Base-by-base conservation (phyloP, 2,113 vertebrate species). In the Bufo gargarizans region DNA sequence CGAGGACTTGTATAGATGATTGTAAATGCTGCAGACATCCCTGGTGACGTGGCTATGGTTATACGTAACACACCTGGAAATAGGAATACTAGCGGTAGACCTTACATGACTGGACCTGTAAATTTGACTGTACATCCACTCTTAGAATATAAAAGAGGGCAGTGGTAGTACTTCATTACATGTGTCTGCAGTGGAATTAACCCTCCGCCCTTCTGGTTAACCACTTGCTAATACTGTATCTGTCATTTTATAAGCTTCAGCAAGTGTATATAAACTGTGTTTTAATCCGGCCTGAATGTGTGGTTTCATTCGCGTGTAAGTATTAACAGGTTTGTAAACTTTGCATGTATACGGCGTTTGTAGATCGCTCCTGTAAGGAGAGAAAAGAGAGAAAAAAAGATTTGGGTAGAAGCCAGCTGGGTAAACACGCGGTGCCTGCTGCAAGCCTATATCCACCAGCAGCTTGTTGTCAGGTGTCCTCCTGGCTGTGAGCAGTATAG, bases 151-250 rank as follows among this genome's bases (percentile, higher is more conserved):
- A 49, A 59, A 47, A 84, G n/a, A 67, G 1, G 4, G 6, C 47
- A 16, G 12, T n/a, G 20, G 50, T 74, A 47, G 59, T 17, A 58
- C 65, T 67, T 65, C 72, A 33, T 33, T 20, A 11, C 17, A 55
- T 43, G 47, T n/a, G 17, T 83, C 3, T 84, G 63, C 19, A 72
- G 14, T 43, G 20, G 61, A 43, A n/a, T 17, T 71, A 19, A 17
- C 61, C 81, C 47, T 45, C 65, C 71, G 59, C 84, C 84, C 71
- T 85, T 85, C 16, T 61, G 69, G 69, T 11, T 76, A 74, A 85
- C 84, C 84, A 76, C 56, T 58, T 61, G 71, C 20, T 49, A 82
- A 82, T 49, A 20, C 16, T 65, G 7, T 49, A 45, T 12, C 59
- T n/a, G 4, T 65, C 17, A 16, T 59, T 67, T 82, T 45, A 47